Percentiles rank a stretch among this genome's conserved stretches.
phyloP scores from a whole-genome alignment of 2,888 invertebrate genomes.

The Erannis defoliaria region DNA sequence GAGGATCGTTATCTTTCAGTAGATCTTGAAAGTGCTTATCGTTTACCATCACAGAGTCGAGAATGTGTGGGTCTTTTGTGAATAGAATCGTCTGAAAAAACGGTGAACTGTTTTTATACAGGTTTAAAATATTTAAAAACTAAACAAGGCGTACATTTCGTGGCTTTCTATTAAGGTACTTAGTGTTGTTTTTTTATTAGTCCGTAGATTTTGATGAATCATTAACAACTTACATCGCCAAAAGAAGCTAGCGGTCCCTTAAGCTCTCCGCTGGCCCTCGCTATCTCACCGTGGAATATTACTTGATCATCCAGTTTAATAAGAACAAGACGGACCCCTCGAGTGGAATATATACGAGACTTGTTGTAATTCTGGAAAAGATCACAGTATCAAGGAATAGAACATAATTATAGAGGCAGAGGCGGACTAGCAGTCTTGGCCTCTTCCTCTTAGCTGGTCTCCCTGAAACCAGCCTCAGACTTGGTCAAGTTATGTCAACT shows the following conservation, averaged over 20 bases:
- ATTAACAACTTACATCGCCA: slow-evolving; percentile 87
- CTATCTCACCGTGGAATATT: slow-evolving; percentile 94
- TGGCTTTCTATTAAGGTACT: no score
- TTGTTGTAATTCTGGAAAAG: slow-evolving; percentile 94
- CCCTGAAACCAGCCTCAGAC: no score
- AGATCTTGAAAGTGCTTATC: slow-evolving; percentile 77
- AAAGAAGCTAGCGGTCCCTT: slow-evolving; percentile 90
- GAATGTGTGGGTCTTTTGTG: slow-evolving; percentile 91
- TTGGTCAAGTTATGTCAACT: no score
- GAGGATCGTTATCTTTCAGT: slow-evolving; percentile 72
- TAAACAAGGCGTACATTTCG: no score
- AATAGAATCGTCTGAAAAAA: slow-evolving; percentile 93
- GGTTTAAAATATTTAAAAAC: no score
- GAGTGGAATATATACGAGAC: slow-evolving; percentile 93
- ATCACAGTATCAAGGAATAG: no score
- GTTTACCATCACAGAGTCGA: slow-evolving; percentile 82
- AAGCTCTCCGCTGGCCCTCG: slow-evolving; percentile 91
- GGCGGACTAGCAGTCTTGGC: no score
- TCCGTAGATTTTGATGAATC: no score
- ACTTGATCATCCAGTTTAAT: slow-evolving; percentile 89
- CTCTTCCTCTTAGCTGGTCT: no score
- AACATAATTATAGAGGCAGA: no score
- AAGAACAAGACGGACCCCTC: slow-evolving; percentile 91
- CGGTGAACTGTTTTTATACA: no score
- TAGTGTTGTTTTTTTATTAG: no score